Conservation (phyloP, 92 coral and sea anemone genomes). For the Siderastrea siderea region DNA sequence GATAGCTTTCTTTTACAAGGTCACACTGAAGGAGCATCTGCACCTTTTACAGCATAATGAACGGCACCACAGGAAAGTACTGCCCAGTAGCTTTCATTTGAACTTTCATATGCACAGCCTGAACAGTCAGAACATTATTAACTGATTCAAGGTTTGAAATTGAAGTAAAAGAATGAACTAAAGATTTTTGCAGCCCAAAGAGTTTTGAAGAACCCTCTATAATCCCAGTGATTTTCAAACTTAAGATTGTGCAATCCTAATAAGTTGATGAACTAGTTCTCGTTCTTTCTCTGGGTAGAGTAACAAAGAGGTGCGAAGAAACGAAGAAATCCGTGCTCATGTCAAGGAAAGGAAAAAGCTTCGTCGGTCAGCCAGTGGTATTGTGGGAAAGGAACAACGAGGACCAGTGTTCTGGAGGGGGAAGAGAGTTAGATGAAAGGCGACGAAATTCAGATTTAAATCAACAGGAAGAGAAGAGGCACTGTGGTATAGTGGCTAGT, state of each 20-base stretch:
- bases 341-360: conserved; percentile 86
- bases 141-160: too few species aligned
- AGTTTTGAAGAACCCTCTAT: neutral
- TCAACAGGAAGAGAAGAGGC: too few species aligned
- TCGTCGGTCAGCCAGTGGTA: conserved; percentile 87
- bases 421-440: conserved; percentile 77
- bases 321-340: conserved; percentile 83
- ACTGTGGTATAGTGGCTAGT: too few species aligned
- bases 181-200: neutral
- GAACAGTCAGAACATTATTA: too few species aligned
- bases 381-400: conserved; percentile 85
- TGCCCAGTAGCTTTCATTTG: too few species aligned
- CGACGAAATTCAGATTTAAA: neutral
- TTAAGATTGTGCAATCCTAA: too few species aligned
- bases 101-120: too few species aligned
- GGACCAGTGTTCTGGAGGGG: conserved; percentile 96
- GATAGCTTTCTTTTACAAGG: too few species aligned
- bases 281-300: conserved; percentile 36
- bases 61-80: too few species aligned
- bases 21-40: too few species aligned
- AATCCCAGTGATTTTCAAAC: neutral
- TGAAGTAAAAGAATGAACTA: neutral
- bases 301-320: conserved; percentile 61
- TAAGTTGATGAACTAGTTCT: too few species aligned
- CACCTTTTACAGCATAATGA: too few species aligned